phyloP scores from a whole-genome alignment of 2,888 invertebrate species.

The Agrotis segetum region DNA sequence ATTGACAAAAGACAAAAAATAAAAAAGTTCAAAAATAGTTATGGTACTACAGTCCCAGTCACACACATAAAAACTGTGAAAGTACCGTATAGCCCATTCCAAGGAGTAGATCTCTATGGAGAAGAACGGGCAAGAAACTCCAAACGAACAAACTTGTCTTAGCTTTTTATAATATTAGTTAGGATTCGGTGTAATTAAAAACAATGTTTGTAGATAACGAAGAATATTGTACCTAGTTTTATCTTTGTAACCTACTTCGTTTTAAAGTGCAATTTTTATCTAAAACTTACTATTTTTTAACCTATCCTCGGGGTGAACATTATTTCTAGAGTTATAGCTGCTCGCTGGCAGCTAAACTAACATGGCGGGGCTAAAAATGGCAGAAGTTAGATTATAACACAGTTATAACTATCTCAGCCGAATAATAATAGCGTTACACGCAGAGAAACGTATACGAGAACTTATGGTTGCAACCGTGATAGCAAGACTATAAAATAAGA shows the following conservation, averaged over 20 bases:
- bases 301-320: conserved; percentile 4
- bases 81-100: too few species aligned
- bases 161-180: too few species aligned
- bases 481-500: too few species aligned
- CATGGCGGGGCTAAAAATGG: conserved; percentile 2
- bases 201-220: conserved; percentile 25
- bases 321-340: conserved; percentile 29
- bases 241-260: conserved; percentile 13
- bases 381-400: neutral
- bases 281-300: conserved; percentile 12
- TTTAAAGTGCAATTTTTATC: conserved; percentile 12
- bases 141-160: too few species aligned
- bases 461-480: too few species aligned
- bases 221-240: conserved; percentile 16
- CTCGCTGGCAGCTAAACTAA: conserved; percentile 13
- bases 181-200: conserved; percentile 6
- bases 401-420: neutral
- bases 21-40: too few species aligned
- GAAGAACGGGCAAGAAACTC: too few species aligned
- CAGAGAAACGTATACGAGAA: too few species aligned
- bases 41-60: too few species aligned
- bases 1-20: too few species aligned
- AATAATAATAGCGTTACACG: neutral
- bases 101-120: too few species aligned
- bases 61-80: too few species aligned